A percentile compares a stretch with the other conserved stretches of the same genome.
phyloP scores from a whole-genome alignment of 2,888 invertebrate species.

The Spatulosminthurus flaviceps region DNA sequence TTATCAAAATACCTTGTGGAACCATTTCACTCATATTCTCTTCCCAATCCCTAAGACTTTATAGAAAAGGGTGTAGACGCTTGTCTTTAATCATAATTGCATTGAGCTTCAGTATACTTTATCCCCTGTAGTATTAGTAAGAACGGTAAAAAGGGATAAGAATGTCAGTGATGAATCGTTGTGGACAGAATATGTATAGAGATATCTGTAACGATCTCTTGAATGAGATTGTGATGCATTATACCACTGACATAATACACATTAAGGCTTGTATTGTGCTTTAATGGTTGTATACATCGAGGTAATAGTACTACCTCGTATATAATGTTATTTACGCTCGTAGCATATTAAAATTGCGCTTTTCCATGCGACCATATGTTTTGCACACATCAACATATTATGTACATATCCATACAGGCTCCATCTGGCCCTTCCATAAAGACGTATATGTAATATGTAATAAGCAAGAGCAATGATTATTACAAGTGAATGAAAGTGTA shows the following conservation, averaged over 20 bases:
- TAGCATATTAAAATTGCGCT: no score
- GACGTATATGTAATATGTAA: no score
- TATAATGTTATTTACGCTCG: no score
- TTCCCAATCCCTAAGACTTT: no score
- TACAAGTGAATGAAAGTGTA: neutral
- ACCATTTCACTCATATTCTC: no score
- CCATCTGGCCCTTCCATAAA: no score
- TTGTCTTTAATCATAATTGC: conserved; percentile 9
- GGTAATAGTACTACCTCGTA: no score
- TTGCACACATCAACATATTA: no score
- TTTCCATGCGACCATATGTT: no score
- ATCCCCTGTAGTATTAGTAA: neutral
- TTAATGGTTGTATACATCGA: no score
- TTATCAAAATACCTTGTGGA: neutral
- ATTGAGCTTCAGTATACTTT: neutral
- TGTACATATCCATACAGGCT: no score
- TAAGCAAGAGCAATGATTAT: neutral
- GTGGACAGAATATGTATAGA: neutral
- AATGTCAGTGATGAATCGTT: neutral
- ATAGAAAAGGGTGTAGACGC: conserved; percentile 11
- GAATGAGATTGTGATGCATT: neutral
- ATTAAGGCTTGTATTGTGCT: no score
- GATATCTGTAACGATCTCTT: neutral
- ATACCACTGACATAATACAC: neutral
- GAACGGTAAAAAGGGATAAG: neutral